Percentiles rank a stretch among this genome's conserved stretches.
Evolutionary conservation across 2,113 vertebrate genomes (phyloP).

Genomic region (Calyptommatus sinebrachiatus): DNA sequence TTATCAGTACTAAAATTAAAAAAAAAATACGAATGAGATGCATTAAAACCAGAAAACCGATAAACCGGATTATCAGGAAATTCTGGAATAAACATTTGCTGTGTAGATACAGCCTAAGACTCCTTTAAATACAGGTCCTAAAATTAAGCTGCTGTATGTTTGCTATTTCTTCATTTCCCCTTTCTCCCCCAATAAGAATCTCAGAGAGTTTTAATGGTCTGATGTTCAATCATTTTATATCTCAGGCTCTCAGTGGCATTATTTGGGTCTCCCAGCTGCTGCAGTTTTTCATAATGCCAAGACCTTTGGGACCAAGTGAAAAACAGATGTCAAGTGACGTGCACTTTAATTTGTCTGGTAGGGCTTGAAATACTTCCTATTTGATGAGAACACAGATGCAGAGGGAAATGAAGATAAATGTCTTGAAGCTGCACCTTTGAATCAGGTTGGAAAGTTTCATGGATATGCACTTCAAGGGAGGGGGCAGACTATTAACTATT

Average conservation of each 20-base stretch:
- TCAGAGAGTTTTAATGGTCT: neutral
- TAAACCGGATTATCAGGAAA: no score
- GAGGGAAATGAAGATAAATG: no score
- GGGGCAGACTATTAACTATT: neutral
- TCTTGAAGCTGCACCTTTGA: neutral
- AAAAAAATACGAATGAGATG: no score
- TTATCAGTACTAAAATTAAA: no score
- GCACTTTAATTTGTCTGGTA: neutral
- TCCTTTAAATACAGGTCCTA: no score
- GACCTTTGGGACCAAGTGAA: neutral
- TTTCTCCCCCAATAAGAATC: neutral
- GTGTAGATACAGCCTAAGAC: no score
- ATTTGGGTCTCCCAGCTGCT: neutral
- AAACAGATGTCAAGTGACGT: conserved; percentile 5
- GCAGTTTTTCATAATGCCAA: conserved; percentile 1
- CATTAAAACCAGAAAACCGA: no score
- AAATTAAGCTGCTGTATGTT: no score
- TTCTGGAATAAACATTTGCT: no score
- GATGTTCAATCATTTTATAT: neutral
- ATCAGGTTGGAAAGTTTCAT: no score
- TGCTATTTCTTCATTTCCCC: neutral
- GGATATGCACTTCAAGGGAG: neutral
- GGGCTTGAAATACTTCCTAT: neutral
- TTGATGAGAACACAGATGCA: neutral
- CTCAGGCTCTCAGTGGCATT: neutral